Evolutionary conservation across 2,797 vertebrate genomes (phyloP).

Genomic region (Scomberomorus guttatus): DNA sequence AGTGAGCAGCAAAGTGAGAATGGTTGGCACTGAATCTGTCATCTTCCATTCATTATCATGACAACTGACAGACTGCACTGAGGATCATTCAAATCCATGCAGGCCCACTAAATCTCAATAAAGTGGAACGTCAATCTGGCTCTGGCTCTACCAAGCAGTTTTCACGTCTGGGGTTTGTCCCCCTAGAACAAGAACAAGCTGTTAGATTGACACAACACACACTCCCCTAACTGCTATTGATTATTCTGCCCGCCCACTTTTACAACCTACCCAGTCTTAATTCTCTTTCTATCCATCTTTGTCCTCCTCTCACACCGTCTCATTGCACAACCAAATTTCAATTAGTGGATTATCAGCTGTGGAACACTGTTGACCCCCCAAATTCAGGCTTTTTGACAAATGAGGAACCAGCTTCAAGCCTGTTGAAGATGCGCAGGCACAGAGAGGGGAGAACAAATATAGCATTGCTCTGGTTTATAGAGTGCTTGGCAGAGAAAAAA

Average conservation of each 20-base stretch:
- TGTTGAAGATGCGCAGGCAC: conserved; percentile 16
- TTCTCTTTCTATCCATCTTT: conserved; percentile 53
- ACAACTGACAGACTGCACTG: conserved; percentile 74
- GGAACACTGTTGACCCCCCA: conserved; percentile 46
- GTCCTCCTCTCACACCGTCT: conserved; percentile 39
- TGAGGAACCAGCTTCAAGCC: conserved; percentile 15
- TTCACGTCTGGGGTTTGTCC: conserved; percentile 67
- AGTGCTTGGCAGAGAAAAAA: conserved; percentile 53
- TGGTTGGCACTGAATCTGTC: conserved; percentile 72
- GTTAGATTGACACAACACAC: conserved; percentile 76
- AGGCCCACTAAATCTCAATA: conserved; percentile 78
- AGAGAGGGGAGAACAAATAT: conserved; percentile 36
- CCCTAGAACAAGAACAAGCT: conserved; percentile 75
- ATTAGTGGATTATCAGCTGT: conserved; percentile 68
- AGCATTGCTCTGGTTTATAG: conserved; percentile 40
- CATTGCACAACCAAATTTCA: conserved; percentile 66
- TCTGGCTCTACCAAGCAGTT: conserved; percentile 48
- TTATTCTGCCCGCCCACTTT: conserved; percentile 65
- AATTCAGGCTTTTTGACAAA: conserved; percentile 26
- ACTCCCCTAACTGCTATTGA: conserved; percentile 79
- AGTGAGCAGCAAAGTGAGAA: conserved; percentile 67
- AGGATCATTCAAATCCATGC: conserved; percentile 75
- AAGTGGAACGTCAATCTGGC: conserved; percentile 76
- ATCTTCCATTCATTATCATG: conserved; percentile 78
- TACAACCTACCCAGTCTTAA: conserved; percentile 55